Conservation (phyloP, 2,797 vertebrate species). For the Loris lydekkerianus region DNA sequence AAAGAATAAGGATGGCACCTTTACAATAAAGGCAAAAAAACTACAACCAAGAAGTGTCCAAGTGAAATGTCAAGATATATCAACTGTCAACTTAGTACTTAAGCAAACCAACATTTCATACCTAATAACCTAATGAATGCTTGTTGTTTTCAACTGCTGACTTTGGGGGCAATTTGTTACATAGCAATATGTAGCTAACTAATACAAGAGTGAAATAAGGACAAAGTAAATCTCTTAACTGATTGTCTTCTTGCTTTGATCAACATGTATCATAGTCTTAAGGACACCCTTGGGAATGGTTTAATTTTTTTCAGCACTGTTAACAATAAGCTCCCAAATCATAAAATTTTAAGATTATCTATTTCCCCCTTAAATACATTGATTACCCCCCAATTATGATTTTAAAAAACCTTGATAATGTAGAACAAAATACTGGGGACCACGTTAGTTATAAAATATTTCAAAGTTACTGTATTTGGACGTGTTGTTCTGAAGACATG, state of each 20-base stretch:
- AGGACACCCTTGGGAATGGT: background rate
- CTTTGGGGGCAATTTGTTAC: background rate
- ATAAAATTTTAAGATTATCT: conserved; percentile 13
- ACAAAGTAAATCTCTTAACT: conserved; percentile 51
- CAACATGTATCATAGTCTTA: background rate
- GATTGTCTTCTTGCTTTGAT: background rate
- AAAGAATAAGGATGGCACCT: too few relatives aligned
- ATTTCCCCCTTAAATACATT: background rate
- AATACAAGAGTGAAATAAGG: background rate
- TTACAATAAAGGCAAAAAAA: too few relatives aligned
- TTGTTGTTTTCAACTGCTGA: conserved; percentile 37
- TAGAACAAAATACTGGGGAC: background rate
- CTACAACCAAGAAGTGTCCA: too few relatives aligned
- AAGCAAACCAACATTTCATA: too few relatives aligned
- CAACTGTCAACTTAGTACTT: too few relatives aligned
- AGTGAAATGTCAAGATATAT: too few relatives aligned
- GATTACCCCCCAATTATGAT: background rate
- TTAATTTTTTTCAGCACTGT: background rate
- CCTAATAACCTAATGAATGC: background rate
- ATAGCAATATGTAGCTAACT: background rate
- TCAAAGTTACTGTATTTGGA: background rate
- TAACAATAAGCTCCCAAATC: conserved; percentile 46
- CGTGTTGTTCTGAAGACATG: background rate
- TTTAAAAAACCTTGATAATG: conserved; percentile 31
- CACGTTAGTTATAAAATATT: conserved; percentile 28